A percentile compares a stretch with the other conserved stretches of the same genome.
Evolutionary conservation across 2,113 vertebrate genomes (phyloP).

Genomic region (Zootoca vivipara): DNA sequence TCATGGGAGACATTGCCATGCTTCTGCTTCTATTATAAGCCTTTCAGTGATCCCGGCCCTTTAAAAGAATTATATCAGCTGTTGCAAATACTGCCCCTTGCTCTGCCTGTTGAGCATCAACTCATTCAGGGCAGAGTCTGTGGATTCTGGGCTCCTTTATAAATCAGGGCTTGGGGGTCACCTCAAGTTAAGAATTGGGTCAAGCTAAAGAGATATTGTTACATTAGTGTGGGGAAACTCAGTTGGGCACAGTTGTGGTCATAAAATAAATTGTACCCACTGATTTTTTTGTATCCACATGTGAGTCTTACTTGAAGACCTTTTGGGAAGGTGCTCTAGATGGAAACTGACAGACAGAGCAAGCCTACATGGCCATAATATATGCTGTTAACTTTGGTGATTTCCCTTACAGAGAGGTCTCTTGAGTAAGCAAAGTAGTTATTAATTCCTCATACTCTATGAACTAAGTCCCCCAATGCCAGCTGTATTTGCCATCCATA

Average conservation of each 20-base stretch:
- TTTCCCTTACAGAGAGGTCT: background rate
- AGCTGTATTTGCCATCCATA: background rate
- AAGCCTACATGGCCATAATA: background rate
- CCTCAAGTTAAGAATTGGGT: background rate
- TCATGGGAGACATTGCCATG: background rate
- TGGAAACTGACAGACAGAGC: background rate
- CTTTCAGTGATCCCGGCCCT: background rate
- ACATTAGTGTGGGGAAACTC: background rate
- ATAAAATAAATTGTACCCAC: background rate
- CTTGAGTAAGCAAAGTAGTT: background rate
- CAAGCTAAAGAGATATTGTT: background rate
- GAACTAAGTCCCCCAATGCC: background rate
- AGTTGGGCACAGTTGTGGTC: background rate
- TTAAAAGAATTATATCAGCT: slow-evolving; percentile 2
- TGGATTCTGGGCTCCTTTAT: background rate
- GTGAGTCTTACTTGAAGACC: background rate
- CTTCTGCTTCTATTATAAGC: background rate
- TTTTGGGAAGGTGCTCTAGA: background rate
- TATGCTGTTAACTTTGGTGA: too few species aligned
- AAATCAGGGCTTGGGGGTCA: background rate
- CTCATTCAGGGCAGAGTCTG: background rate
- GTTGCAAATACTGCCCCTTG: background rate
- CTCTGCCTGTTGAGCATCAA: background rate
- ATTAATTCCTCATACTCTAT: background rate
- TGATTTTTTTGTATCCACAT: background rate